phyloP scores from a whole-genome alignment of 2,888 invertebrate genomes.

The Magallana nippona region DNA sequence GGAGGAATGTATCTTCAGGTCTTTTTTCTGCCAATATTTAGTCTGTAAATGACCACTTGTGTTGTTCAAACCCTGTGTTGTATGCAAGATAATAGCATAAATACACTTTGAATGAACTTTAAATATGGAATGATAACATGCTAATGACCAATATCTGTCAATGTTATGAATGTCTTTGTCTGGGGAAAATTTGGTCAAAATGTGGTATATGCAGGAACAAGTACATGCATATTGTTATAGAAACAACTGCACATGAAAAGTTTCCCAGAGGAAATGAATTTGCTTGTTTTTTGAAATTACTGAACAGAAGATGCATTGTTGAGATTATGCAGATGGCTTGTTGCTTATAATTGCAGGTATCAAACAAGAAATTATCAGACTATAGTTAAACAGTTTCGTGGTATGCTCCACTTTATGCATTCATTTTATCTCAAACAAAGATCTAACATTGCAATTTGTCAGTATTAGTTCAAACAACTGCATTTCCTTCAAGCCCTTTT shows the following conservation, averaged over 20 bases:
- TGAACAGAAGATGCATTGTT: background rate
- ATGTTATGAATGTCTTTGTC: background rate
- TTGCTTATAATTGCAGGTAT: slow-evolving; percentile 5
- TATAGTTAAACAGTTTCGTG: background rate
- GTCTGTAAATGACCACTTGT: background rate
- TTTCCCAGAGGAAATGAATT: background rate
- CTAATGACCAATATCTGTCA: slow-evolving; percentile 11
- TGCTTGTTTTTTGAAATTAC: background rate
- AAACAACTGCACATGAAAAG: background rate
- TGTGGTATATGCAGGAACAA: background rate
- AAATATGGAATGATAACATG: background rate
- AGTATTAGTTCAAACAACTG: slow-evolving; percentile 19
- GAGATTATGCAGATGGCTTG: background rate
- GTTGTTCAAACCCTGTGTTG: background rate
- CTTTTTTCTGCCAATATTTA: background rate
- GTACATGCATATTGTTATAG: background rate
- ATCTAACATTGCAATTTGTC: slow-evolving; percentile 24
- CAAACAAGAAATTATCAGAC: slow-evolving; percentile 6
- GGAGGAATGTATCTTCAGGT: background rate
- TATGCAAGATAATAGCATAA: background rate
- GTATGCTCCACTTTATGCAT: background rate
- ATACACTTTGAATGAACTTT: background rate
- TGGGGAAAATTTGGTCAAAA: background rate
- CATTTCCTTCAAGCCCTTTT: slow-evolving; percentile 1
- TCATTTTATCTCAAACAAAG: background rate